Evolutionary conservation across 1,140 invertebrate genomes (phyloP).

Genomic region (Steinernema feltiae): DNA sequence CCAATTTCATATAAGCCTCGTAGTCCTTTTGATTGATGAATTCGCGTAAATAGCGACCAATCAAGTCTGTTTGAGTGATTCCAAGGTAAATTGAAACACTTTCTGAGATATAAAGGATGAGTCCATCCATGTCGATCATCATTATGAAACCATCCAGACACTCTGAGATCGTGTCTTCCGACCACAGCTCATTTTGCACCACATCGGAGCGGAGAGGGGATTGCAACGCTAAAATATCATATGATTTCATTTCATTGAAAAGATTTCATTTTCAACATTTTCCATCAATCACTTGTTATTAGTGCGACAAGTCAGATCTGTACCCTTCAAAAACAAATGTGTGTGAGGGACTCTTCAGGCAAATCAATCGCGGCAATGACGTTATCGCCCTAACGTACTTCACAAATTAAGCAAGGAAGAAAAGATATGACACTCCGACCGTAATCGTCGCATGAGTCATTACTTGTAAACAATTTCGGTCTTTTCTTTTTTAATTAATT

Average conservation of each 20-base stretch:
- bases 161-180: slow-evolving; percentile 42
- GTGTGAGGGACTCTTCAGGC: not conserved
- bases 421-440: too few relatives aligned
- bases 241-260: too few relatives aligned
- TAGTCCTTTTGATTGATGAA: slow-evolving; percentile 20
- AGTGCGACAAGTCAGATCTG: not conserved
- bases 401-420: not conserved
- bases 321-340: not conserved
- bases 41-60: not conserved
- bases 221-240: slow-evolving; percentile 43
- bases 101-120: slow-evolving; percentile 59
- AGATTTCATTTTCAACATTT: not conserved
- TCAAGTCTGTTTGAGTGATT: slow-evolving; percentile 58
- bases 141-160: slow-evolving; percentile 53
- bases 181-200: slow-evolving; percentile 29
- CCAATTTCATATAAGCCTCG: not conserved
- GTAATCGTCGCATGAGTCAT: too few relatives aligned
- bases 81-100: slow-evolving; percentile 59
- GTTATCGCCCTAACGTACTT: too few relatives aligned
- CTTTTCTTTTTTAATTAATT: not conserved
- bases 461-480: too few relatives aligned
- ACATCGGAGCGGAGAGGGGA: slow-evolving; percentile 25
- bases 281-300: not conserved
- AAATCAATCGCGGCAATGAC: not conserved
- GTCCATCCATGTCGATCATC: slow-evolving; percentile 46